Base-by-base conservation (phyloP, 2,797 vertebrate species). In the Eupleurogrammus muticus region DNA sequence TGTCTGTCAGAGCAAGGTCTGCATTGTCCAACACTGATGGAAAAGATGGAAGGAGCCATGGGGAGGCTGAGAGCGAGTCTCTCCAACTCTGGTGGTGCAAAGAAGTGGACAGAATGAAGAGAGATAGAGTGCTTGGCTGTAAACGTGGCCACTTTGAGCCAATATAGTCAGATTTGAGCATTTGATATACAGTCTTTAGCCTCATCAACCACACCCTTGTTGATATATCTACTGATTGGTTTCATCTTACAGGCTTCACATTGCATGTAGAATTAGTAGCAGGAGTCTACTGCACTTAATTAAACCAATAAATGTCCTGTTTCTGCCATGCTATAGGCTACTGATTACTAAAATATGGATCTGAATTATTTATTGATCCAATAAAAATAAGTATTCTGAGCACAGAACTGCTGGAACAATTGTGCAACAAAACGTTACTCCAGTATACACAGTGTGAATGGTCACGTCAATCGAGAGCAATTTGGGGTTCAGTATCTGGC, bases 1-100 rank as follows among this genome's bases (percentile, higher is more conserved):
- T 74, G 71, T 72, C 77, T 58, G 58, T 82, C 75, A 77, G 51
- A 67, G 66, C 16, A 51, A 65, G 60, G 35, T 81, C 74, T 80
- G 73, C 72, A 47, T 63, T 57, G 60, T 72, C 62, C 57, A 66
- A 65, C 70, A 66, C 68, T 71, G 54, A 49, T 42, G 64, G 36
- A 53, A 42, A 5, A 16, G 58, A 86, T 55, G 35, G 74, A 74
- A 79, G 60, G 16, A 81, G 35, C 12, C 49, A 47, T 56, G 21
- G 10, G 42, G 38, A 76, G 52, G 69, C 51, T 58, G 57, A 46
- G 74, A 70, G 48, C 20, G 48, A 67, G 73, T 66, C 40, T 70
- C 24, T 49, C 16, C 1, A 9, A 53, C 16, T 44, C 6, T 7
- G 32, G 12, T 42, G 32, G 5, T 47, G 46, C 8, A 20, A 53